Percentiles rank a stretch among this genome's conserved stretches.
These are phyloP conservation scores for Mesocricetus auratus DNA, from an alignment of 2,113 vertebrate genomes.

Conservation along the genomic window DNA sequence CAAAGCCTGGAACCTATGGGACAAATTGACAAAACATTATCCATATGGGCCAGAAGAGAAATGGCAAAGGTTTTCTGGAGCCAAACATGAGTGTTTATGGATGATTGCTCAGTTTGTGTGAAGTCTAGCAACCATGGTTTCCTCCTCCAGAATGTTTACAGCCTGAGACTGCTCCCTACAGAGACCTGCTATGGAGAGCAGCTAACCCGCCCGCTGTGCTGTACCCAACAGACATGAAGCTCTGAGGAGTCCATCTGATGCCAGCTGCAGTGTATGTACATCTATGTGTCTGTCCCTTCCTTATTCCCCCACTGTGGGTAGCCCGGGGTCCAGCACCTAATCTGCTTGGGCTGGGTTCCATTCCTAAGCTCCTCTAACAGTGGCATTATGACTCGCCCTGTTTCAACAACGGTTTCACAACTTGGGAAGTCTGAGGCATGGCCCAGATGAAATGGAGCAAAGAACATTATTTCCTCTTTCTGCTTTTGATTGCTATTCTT, in stretches of 20 bases:
- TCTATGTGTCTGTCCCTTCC: not conserved
- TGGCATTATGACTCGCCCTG: not conserved
- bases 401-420: not conserved
- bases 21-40: not conserved
- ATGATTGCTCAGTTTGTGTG: not conserved
- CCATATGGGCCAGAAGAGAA: not conserved
- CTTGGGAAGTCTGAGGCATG: conserved; percentile 3
- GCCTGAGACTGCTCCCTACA: not conserved
- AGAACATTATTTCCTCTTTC: not conserved
- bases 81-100: not conserved
- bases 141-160: not conserved
- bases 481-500: not conserved
- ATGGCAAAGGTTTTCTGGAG: not conserved
- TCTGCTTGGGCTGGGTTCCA: not conserved
- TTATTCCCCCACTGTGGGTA: not conserved
- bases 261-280: no score
- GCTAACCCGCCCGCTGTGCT: not conserved
- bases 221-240: not conserved
- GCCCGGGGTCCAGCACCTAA: not conserved
- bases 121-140: not conserved
- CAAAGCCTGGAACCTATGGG: not conserved
- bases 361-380: not conserved
- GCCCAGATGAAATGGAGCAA: not conserved
- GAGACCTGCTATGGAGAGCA: not conserved
- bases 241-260: not conserved